Evolutionary conservation across 2,888 invertebrate species (phyloP).

Genomic region (Timema cristinae): DNA sequence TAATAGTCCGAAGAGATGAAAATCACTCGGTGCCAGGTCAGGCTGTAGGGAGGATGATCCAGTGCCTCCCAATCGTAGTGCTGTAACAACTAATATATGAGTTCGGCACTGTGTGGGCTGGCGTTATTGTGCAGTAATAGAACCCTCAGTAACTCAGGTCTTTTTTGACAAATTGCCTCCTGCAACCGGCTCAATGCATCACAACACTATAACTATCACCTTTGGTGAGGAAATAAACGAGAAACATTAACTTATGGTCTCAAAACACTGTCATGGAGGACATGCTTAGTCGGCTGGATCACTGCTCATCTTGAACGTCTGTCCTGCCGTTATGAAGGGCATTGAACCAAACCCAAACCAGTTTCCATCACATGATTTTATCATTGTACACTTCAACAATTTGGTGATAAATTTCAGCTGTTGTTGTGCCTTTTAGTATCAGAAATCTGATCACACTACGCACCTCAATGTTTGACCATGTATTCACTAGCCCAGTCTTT

Average conservation of each 20-base stretch:
- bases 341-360: not conserved
- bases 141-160: not conserved
- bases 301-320: not conserved
- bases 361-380: not conserved
- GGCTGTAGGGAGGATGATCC: not conserved
- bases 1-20: not conserved
- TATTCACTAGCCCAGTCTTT: not conserved
- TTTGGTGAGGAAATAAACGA: not conserved
- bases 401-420: not conserved
- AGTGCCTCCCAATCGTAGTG: not conserved
- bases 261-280: not conserved
- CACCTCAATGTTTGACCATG: not conserved
- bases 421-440: not conserved
- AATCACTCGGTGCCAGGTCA: not conserved
- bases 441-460: not conserved
- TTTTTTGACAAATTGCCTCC: not conserved
- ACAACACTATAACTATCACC: not conserved
- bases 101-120: not conserved
- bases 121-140: not conserved
- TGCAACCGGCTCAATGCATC: not conserved
- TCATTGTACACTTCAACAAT: not conserved
- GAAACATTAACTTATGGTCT: not conserved
- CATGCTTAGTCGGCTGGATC: not conserved
- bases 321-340: not conserved
- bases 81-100: not conserved